A percentile compares a stretch with the other conserved stretches of the same genome.
phyloP scores from a whole-genome alignment of 1,140 invertebrate species.

The Leptinotarsa lineolata region DNA sequence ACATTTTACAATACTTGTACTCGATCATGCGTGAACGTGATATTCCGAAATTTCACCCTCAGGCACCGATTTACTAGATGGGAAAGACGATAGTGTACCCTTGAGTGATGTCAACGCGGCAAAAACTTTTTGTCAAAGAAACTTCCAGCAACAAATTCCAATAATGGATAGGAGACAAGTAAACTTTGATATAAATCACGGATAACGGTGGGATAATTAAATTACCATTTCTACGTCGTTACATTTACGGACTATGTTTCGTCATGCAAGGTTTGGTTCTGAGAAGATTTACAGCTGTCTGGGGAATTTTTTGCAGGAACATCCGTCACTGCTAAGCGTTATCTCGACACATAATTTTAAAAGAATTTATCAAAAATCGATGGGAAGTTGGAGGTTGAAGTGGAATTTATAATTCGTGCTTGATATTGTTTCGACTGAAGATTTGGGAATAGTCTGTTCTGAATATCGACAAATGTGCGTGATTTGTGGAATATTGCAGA shows the following conservation, averaged over 20 bases:
- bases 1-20: no score
- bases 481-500: no score
- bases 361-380: no score
- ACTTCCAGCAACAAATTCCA: neutral
- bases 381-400: no score
- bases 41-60: neutral
- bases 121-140: neutral
- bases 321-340: neutral
- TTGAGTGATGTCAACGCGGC: neutral
- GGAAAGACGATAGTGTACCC: neutral
- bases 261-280: neutral
- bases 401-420: no score
- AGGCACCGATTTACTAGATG: neutral
- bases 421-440: no score
- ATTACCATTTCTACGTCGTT: neutral
- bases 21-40: neutral
- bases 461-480: no score
- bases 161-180: neutral
- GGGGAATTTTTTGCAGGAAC: neutral
- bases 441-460: no score
- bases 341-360: neutral
- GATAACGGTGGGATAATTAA: neutral
- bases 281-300: constrained; percentile 2
- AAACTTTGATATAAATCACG: neutral
- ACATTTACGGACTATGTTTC: neutral